Base-by-base conservation (phyloP, 1,140 invertebrate species). In the Marisa cornuarietis region DNA sequence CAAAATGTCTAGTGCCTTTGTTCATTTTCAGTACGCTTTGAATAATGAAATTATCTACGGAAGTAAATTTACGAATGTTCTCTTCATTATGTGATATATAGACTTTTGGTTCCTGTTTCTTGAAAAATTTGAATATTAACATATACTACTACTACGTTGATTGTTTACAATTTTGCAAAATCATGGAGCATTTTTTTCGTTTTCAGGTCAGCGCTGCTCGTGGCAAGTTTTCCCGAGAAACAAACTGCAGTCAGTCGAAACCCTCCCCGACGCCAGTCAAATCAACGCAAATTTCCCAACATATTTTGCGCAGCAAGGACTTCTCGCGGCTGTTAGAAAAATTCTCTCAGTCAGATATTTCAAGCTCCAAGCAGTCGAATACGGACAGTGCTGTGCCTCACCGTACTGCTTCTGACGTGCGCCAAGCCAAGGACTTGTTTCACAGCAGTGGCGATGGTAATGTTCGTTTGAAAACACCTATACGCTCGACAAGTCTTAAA, bases 291-390 rank as follows among this genome's bases (percentile, higher is more conserved):
- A 62, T 18, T 11, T 73, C 31, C 7, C 63, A 65, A 71, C 26
- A 54, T 42, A 20, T 62, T 20, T n/a, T 42, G 13, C 52, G 79
- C 4, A 58, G 78, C 16, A 80, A 79, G 31, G 78, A 84, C 16
- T 81, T 84, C 62, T 69, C 62, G 22, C 80, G 79, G 61, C 80
- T 84, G 2, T 71, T 84, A 9, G 78, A 81, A 42, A 84, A 83
- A 69, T 84, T 84, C 71, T 84, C 83, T 42, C 73, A 10, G 24
- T 84, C 83, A 3, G 83, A 84, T 22, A 54, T 71, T 0, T 84
- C 83, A 65, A 81, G 80, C 61, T 82, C 83, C 9, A 81, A 84
- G 26, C 71, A 72, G 26, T 80, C 79, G 7, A 79, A 82, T 58
- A 65, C 72, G 11, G 79, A 81, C 7, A 31, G 58, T 26, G 65